Conservation (phyloP, 2,113 vertebrate genomes). For the Eupsittula cactorum region DNA sequence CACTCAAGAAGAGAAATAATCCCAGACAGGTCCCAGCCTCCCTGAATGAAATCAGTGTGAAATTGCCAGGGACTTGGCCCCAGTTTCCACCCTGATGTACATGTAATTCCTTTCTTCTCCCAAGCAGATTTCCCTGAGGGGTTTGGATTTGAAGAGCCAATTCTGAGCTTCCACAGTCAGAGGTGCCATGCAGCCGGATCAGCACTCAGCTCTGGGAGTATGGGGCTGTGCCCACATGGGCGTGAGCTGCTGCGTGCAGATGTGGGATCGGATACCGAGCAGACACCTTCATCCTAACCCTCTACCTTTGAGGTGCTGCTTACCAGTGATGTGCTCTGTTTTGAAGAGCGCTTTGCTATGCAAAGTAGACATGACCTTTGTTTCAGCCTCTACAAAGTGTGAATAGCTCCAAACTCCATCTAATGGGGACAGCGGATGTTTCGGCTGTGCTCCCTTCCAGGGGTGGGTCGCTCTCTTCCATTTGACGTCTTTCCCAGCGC, state of each 20-base stretch:
- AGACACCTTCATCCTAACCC: background rate
- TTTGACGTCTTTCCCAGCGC: background rate
- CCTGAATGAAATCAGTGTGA: background rate
- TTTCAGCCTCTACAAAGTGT: background rate
- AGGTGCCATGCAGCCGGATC: background rate
- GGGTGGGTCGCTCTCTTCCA: background rate
- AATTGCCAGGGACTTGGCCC: background rate
- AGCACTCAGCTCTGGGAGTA: background rate
- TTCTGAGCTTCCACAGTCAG: background rate
- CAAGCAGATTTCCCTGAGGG: background rate
- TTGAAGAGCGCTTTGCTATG: background rate
- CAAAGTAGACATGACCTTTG: background rate
- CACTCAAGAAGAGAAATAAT: background rate
- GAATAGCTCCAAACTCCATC: background rate
- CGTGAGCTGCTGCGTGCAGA: fast-evolving
- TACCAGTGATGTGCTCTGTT: background rate
- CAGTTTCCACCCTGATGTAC: background rate
- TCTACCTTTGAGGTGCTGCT: background rate
- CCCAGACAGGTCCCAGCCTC: background rate
- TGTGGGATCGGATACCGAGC: background rate
- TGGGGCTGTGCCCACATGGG: fast-evolving
- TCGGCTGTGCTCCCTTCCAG: background rate
- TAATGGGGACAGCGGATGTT: background rate
- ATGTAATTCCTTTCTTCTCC: background rate
- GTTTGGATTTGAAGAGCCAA: background rate